A percentile compares a stretch with the other conserved stretches of the same genome.
Conservation (phyloP, 2,888 invertebrate genomes). For the Erannis defoliaria region DNA sequence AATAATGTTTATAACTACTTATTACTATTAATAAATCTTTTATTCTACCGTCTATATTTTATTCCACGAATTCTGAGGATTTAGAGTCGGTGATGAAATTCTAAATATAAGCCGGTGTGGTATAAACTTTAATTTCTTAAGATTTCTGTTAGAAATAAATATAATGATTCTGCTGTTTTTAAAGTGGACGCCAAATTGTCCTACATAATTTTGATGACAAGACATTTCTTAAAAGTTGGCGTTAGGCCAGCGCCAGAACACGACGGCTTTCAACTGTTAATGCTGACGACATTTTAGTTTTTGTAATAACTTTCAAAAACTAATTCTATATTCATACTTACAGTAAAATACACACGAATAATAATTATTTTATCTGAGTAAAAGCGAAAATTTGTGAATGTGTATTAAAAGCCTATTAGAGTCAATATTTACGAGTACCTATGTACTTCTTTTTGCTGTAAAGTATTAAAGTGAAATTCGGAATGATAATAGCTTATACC, state of each 20-base stretch:
- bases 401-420: too few relatives aligned
- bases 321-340: slow-evolving; percentile 7
- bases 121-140: slow-evolving; percentile 64
- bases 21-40: slow-evolving; percentile 82
- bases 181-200: slow-evolving; percentile 81
- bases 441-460: too few relatives aligned
- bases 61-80: slow-evolving; percentile 36
- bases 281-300: slow-evolving; percentile 62
- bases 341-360: slow-evolving; percentile 22
- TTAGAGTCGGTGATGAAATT: slow-evolving; percentile 52
- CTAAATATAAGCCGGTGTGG: slow-evolving; percentile 62
- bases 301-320: slow-evolving; percentile 40
- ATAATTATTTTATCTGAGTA: too few relatives aligned
- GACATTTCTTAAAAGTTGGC: slow-evolving; percentile 76
- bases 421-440: too few relatives aligned
- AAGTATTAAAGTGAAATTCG: too few relatives aligned
- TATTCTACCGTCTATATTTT: slow-evolving; percentile 66
- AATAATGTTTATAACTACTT: slow-evolving; percentile 82
- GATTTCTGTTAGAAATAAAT: slow-evolving; percentile 74
- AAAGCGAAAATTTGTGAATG: too few relatives aligned
- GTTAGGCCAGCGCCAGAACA: slow-evolving; percentile 57
- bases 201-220: slow-evolving; percentile 82
- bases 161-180: slow-evolving; percentile 76
- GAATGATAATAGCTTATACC: too few relatives aligned
- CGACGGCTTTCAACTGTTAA: slow-evolving; percentile 67